Evolutionary conservation across 2,888 invertebrate genomes (phyloP).

Genomic region (Steinernema carpocapsae): DNA sequence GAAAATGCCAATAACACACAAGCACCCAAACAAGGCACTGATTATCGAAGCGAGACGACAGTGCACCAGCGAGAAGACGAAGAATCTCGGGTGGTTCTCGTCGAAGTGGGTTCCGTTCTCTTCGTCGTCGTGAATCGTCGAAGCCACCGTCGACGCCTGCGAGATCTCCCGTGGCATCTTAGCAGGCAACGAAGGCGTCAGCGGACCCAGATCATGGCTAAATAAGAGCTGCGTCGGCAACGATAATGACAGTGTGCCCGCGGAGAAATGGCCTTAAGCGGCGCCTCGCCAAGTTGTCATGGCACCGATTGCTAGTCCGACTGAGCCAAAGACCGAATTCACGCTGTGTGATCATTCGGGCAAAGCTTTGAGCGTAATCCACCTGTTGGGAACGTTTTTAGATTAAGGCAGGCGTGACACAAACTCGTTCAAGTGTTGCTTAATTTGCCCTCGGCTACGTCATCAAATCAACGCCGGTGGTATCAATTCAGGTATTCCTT

Average conservation of each 20-base stretch:
- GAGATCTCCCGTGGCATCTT: background rate
- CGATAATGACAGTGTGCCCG: constrained; percentile 1
- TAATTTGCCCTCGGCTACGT: too few species aligned
- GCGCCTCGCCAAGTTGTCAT: constrained; percentile 18
- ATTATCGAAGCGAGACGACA: constrained; percentile 31
- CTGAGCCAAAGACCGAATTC: too few species aligned
- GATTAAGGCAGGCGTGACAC: too few species aligned
- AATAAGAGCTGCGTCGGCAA: background rate
- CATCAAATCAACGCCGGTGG: too few species aligned
- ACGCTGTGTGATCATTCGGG: too few species aligned
- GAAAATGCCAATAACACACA: constrained; percentile 36
- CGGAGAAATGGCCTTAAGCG: background rate
- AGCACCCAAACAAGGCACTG: constrained; percentile 8
- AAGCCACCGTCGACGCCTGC: background rate
- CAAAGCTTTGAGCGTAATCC: too few species aligned
- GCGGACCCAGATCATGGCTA: background rate
- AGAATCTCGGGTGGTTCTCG: constrained; percentile 33
- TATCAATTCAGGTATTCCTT: too few species aligned
- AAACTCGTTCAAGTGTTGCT: too few species aligned
- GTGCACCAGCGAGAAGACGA: constrained; percentile 35
- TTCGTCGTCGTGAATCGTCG: background rate
- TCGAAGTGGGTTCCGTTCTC: constrained; percentile 32
- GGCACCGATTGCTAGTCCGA: constrained; percentile 18
- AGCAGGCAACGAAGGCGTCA: background rate
- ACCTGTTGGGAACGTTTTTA: too few species aligned